Base-by-base conservation (phyloP, 2,797 vertebrate genomes). In the Chloroceryle amazona region DNA sequence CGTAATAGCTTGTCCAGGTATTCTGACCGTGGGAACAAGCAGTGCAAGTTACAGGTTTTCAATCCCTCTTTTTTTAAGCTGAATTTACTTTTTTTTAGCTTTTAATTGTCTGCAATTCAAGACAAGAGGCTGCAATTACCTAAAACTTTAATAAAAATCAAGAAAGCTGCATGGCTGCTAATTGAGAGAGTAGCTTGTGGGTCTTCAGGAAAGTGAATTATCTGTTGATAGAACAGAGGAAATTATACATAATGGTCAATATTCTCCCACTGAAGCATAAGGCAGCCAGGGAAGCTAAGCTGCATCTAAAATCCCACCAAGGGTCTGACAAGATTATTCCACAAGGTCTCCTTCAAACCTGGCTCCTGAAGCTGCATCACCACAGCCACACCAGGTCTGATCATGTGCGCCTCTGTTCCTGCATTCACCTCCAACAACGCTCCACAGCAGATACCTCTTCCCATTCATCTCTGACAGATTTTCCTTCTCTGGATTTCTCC, bases 401-500 rank as follows among this genome's bases (percentile, higher is more conserved):
- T 47, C 35, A 72, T 72, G 55, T 0, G 1, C 37, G 22, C 15
- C 60, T 58, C 81, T 92, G 58, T 41, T 91, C 22, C 87, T 28
- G 1, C 16, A 5, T 35, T 52, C 31, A 5, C 5, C 47, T 54
- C 65, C 71, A 33, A 68, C 78, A 33, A 3, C 0, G 6, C 25
- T 13, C 37, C 3, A 1, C 35, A 81, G 70, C 41, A 55, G 26
- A 33, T 63, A 71, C 44, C 52, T 61, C 3, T 26, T 49, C 47
- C 47, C 75, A 73, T 76, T 71, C 31, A 60, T 21, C 42, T 73
- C 67, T 65, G 66, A 68, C 26, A 29, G 9, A 66, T 63, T 55
- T 62, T 62, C 60, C 55, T 80, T 54, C 60, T 80, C 71, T 66
- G 47, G 60, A 71, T 80, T 93, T 83, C 57, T 81, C 88, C 68